Percentiles rank a stretch among this genome's conserved stretches.
Conservation (phyloP, 2,888 invertebrate genomes). For the Oeneis ivallda region DNA sequence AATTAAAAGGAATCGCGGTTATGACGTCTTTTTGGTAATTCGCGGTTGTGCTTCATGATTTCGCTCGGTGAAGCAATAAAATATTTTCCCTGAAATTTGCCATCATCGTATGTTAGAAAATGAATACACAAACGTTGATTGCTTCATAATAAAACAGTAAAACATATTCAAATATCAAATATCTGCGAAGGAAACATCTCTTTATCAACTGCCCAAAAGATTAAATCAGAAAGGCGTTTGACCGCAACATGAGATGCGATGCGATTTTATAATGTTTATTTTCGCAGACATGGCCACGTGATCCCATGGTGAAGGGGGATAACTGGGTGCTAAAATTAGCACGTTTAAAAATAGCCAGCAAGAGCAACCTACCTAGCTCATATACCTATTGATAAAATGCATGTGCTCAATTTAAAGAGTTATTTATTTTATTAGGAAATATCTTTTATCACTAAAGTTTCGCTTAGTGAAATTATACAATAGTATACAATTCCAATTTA, state of each 20-base stretch:
- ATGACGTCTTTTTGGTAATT: too few relatives aligned
- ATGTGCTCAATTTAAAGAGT: too few relatives aligned
- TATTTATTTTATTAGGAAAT: too few relatives aligned
- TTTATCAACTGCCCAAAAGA: constrained; percentile 1
- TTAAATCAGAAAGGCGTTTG: constrained; percentile 25
- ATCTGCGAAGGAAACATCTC: background rate
- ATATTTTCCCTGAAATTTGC: background rate
- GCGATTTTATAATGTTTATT: constrained; percentile 30
- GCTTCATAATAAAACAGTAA: background rate
- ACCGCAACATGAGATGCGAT: constrained; percentile 16
- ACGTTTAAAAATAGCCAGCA: constrained; percentile 29
- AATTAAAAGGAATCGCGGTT: too few relatives aligned
- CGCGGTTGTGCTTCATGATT: too few relatives aligned
- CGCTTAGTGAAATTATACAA: too few relatives aligned
- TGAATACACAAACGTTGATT: background rate
- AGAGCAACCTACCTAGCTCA: background rate
- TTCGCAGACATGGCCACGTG: constrained; percentile 23
- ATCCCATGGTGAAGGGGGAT: constrained; percentile 30
- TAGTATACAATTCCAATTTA: too few relatives aligned
- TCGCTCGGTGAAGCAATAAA: background rate
- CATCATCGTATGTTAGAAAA: background rate
- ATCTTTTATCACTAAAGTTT: too few relatives aligned
- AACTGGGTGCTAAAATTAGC: constrained; percentile 31
- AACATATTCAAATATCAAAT: background rate
- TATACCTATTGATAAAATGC: too few relatives aligned